Evolutionary conservation across 2,113 vertebrate genomes (phyloP), one percentile per base, ranked within the genome.

Genomic region (Coturnix japonica): DNA sequence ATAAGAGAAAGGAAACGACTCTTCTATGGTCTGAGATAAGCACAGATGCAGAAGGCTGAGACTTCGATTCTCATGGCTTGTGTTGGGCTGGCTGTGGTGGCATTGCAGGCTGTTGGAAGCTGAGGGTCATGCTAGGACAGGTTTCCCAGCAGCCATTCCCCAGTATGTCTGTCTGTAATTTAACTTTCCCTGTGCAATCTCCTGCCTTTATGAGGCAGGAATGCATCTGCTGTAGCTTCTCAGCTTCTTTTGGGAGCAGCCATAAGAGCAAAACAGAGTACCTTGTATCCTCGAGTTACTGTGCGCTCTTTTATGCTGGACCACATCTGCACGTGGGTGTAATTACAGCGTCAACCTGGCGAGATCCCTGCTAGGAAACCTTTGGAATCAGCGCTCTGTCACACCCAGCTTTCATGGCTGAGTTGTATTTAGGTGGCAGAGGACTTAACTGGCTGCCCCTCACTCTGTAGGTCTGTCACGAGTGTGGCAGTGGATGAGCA

Each of bases 211-310:
- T 82, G 33, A 91, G 80, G 76, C 16, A 87, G 87, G 87, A 89
- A 87, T 94, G 89, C 56, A 94, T 59, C 67, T 79, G 81, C 81
- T 76, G 90, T 72, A 78, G 76, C 64, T 83, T 57, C 70, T 79
- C 39, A 60, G 73, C 89, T 89, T 89, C 75, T 63, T 92, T 79
- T 94, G 85, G 92, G 87, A 96, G 94, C 66, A 92, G 87, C 81
- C 18, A 2, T 4, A 22, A 33, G 78, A 46, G 81, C 69, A 80
- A 91, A 95, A 74, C 20, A 82, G 84, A 92, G 63, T 71, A 70
- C 82, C 64, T 76, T 41, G 87, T 94, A 77, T 60, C 85, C 90
- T 94, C 81, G 82, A 85, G 79, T 6, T 53, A 6, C 59, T 61
- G 54, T 39, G 41, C 53, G 35, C 65, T n/a, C 65, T 85, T 89